Percentiles rank a stretch among this genome's conserved stretches.
These are phyloP conservation scores for Mugil cephalus DNA, from an alignment of 2,113 vertebrate genomes.

Conservation along the genomic window DNA sequence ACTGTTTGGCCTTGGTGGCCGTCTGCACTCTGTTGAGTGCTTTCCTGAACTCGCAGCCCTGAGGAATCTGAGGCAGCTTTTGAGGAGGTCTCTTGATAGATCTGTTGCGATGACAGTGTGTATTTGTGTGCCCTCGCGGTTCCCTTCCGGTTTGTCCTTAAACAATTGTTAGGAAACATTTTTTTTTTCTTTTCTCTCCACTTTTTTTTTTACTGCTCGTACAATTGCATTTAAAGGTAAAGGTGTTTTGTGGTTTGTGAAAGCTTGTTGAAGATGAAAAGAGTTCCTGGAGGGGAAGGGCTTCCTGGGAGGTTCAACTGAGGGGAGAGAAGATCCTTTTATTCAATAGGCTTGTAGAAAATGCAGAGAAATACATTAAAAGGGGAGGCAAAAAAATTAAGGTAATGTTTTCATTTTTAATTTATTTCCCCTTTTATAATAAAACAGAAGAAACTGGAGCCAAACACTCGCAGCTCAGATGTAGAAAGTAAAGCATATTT, in stretches of 20 bases:
- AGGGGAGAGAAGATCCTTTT: neutral
- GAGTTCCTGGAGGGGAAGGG: fast-evolving
- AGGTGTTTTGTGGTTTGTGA: neutral
- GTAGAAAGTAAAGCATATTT: no score
- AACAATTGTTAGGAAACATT: neutral
- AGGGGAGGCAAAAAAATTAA: no score
- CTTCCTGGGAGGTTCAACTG: fast-evolving
- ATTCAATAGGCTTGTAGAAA: neutral
- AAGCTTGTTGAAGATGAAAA: neutral
- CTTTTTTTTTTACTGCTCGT: no score
- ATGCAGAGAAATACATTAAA: no score
- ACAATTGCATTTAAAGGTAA: no score
- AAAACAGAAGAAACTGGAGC: no score
- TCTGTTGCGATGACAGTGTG: neutral
- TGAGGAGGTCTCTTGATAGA: neutral
- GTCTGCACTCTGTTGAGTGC: slow-evolving; percentile 4
- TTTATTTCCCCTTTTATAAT: no score
- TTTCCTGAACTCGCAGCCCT: slow-evolving; percentile 14
- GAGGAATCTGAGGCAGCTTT: slow-evolving; percentile 4
- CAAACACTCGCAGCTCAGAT: no score
- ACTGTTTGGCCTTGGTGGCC: slow-evolving; percentile 9
- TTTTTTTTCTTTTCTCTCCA: neutral
- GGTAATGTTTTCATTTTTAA: no score
- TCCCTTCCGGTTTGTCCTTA: neutral
- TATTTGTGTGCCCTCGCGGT: neutral